These are phyloP conservation scores for Porites rus DNA, from an alignment of 92 coral and sea anemone genomes.

Conservation along the genomic window DNA sequence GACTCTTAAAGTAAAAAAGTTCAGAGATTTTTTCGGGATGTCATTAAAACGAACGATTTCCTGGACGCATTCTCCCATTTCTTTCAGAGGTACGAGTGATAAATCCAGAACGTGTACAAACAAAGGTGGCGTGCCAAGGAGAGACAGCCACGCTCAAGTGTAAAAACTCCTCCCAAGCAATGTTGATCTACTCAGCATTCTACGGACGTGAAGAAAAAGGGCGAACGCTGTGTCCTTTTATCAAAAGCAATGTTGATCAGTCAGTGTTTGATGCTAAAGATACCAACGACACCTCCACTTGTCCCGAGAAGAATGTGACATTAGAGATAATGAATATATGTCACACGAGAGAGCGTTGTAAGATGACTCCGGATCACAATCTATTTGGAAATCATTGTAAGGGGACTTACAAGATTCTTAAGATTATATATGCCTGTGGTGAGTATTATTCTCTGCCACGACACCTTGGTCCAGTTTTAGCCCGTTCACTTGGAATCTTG, in stretches of 20 bases:
- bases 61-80: too few relatives aligned
- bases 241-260: not conserved
- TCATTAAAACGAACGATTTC: too few relatives aligned
- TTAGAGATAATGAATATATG: constrained; percentile 40
- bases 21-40: too few relatives aligned
- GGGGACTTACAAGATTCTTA: constrained; percentile 73
- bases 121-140: constrained; percentile 53
- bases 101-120: not conserved
- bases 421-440: constrained; percentile 78
- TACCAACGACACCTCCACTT: constrained; percentile 14
- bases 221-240: constrained; percentile 63
- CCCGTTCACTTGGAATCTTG: too few relatives aligned
- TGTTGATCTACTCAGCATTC: constrained; percentile 73
- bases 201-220: constrained; percentile 78
- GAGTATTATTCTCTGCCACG: constrained; percentile 10
- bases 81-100: constrained; percentile 25
- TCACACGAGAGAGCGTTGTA: constrained; percentile 55
- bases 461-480: not conserved
- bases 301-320: constrained; percentile 23
- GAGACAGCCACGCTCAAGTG: constrained; percentile 36
- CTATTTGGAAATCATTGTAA: constrained; percentile 66
- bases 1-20: too few relatives aligned
- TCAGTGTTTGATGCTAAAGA: constrained; percentile 35
- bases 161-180: constrained; percentile 73
- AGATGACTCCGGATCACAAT: constrained; percentile 32